A percentile compares a stretch with the other conserved stretches of the same genome.
These are phyloP conservation scores for Drosophila biarmipes DNA, from an alignment of 1,140 invertebrate genomes.

Conservation along the genomic window DNA sequence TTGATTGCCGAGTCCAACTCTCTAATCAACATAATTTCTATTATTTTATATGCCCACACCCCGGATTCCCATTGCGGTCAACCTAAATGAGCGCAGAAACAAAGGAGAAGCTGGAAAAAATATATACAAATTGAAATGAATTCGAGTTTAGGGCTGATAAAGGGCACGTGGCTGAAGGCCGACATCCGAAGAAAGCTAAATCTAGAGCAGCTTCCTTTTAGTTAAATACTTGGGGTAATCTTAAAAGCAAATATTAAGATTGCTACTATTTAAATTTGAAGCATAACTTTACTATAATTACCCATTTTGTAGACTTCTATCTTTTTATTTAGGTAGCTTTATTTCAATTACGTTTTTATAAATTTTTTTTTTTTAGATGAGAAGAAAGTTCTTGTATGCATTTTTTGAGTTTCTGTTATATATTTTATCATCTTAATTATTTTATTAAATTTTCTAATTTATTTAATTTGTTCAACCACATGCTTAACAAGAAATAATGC, in stretches of 20 bases:
- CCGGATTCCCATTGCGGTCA: constrained; percentile 25
- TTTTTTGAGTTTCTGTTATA: not conserved
- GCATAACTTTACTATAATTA: too few relatives aligned
- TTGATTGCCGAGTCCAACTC: constrained; percentile 48
- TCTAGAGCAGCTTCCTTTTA: not conserved
- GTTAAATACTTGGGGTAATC: not conserved
- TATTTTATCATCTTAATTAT: too few relatives aligned
- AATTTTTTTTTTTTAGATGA: too few relatives aligned
- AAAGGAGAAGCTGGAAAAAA: constrained; percentile 6
- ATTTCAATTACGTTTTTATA: too few relatives aligned
- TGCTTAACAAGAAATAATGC: constrained; percentile 8
- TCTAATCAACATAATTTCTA: constrained; percentile 70
- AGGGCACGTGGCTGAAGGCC: constrained; percentile 36
- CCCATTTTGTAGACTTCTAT: too few relatives aligned
- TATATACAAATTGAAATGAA: constrained; percentile 37
- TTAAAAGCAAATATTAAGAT: too few relatives aligned
- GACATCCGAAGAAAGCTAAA: not conserved
- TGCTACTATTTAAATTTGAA: too few relatives aligned
- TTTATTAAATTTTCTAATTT: not conserved
- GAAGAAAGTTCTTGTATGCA: not conserved
- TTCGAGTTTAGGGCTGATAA: constrained; percentile 28
- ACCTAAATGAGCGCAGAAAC: constrained; percentile 16
- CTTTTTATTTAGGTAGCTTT: too few relatives aligned
- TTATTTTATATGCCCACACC: constrained; percentile 62
- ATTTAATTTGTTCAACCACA: not conserved